Percentiles rank a stretch among this genome's conserved stretches.
These are phyloP conservation scores for Contarinia nasturtii DNA, from an alignment of 1,140 invertebrate species.

Conservation along the genomic window DNA sequence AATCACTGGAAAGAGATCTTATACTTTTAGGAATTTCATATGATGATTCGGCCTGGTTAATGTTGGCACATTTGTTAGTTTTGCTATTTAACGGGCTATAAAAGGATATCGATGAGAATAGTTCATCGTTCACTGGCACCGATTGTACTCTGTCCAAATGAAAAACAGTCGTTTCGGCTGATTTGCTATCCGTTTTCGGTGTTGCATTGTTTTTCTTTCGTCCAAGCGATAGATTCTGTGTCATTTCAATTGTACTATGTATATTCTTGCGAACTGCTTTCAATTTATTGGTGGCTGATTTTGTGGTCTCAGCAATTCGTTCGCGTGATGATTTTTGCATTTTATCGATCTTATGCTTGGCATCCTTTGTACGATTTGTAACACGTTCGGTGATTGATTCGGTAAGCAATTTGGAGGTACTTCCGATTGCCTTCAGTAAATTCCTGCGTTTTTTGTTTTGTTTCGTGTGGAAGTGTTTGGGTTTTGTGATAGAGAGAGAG, in stretches of 20 bases:
- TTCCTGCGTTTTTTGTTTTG: slow-evolving; percentile 8
- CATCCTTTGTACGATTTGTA: slow-evolving; percentile 14
- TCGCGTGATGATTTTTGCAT: slow-evolving; percentile 18
- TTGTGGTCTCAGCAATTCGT: slow-evolving; percentile 13
- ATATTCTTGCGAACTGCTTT: slow-evolving; percentile 14
- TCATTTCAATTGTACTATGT: slow-evolving; percentile 4
- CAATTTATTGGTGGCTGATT: slow-evolving; percentile 13
- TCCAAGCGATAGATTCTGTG: slow-evolving; percentile 9
- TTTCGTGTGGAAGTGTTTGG: background rate
- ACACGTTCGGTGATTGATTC: slow-evolving; percentile 21
- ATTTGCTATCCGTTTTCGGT: slow-evolving; percentile 1
- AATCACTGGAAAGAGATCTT: background rate
- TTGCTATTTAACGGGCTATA: slow-evolving; percentile 16
- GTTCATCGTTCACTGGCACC: slow-evolving; percentile 16
- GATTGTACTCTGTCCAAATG: slow-evolving; percentile 15
- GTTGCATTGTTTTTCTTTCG: slow-evolving; percentile 1
- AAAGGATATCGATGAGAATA: slow-evolving; percentile 18
- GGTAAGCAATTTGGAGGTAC: slow-evolving; percentile 18
- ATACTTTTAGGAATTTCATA: slow-evolving; percentile 17
- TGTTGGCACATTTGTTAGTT: slow-evolving; percentile 9
- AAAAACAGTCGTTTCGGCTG: slow-evolving; percentile 2
- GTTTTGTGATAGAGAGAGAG: slow-evolving; percentile 2
- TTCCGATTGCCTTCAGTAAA: slow-evolving; percentile 17
- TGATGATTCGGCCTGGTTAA: slow-evolving; percentile 6
- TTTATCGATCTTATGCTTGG: slow-evolving; percentile 18